phyloP scores from a whole-genome alignment of 1,140 invertebrate genomes.

The Scaptomyza graminum region DNA sequence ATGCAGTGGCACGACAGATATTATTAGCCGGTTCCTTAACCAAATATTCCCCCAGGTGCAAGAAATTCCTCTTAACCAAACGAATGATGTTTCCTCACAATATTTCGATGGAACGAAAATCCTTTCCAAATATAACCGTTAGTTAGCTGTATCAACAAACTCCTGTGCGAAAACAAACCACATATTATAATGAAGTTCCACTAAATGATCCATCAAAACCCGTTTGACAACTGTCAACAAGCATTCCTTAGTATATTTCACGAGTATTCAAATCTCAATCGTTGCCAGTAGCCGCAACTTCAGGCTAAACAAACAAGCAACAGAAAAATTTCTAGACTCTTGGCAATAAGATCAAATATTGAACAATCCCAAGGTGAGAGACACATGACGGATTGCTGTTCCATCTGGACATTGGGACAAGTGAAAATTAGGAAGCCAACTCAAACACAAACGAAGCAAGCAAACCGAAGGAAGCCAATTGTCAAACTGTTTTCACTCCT shows the following conservation, averaged over 20 bases:
- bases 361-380: constrained; percentile 44
- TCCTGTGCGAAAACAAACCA: constrained; percentile 2
- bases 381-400: constrained; percentile 40
- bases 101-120: constrained; percentile 5
- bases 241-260: constrained; percentile 14
- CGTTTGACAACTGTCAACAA: constrained; percentile 51
- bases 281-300: constrained; percentile 31
- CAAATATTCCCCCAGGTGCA: constrained; percentile 87
- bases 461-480: constrained; percentile 11
- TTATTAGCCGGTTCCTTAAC: no score
- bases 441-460: constrained; percentile 9
- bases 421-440: constrained; percentile 40
- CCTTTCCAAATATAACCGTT: constrained; percentile 14
- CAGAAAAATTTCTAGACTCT: constrained; percentile 8
- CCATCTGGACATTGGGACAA: constrained; percentile 17
- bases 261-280: constrained; percentile 30
- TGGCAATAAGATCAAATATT: constrained; percentile 50
- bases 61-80: not conserved
- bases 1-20: no score
- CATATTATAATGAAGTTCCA: constrained; percentile 31
- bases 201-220: constrained; percentile 42
- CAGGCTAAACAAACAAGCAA: constrained; percentile 35
- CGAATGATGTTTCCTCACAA: not conserved
- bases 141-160: constrained; percentile 9
- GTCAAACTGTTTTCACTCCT: constrained; percentile 63